Base-by-base conservation (phyloP, 2,797 vertebrate species). In the Tokudaia tokunoshimensis region DNA sequence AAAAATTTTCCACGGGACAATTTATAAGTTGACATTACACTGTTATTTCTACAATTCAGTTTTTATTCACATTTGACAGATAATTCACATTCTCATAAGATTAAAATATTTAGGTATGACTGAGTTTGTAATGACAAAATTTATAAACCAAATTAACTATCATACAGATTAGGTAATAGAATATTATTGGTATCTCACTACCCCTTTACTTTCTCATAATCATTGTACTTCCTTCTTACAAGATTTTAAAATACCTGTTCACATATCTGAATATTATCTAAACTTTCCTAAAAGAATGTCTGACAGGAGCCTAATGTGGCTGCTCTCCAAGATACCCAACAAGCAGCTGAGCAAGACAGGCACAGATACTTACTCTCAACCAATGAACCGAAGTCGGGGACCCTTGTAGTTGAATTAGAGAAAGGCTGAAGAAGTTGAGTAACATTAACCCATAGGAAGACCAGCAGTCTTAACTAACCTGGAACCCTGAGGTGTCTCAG, bases 31-130 rank as follows among this genome's bases (percentile, higher is more conserved):
- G 79, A 65, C 15, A 4, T 88, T 92, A 1, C 41, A 74, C 90
- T 92, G 29, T 50, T 95, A 65, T 95, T 94, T 93, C 29, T 83
- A 81, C 34, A 81, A 59, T 86, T 52, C 8, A 72, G 72, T 72
- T 94, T 94, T 94, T 84, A 76, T 79, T 94, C 14, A 76, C 11
- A 78, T 83, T 89, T 17, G 10, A 72, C 24, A 92, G 63, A 63
- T 85, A 85, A 59, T 85, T 41, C 41, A 50, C 4, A 61, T 74
- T 55, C 29, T 89, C 13, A 94, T 22, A 70, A 76, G 89, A 72
- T 19, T 70, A 88, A 92, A 87, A 88, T 92, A 88, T 44, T 41
- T 31, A 89, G 17, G 14, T 79, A 26, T 34, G 63, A 29, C 13
- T 86, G 19, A 94, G 61, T 84, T 88, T 92, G 63, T 89, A 34